Conservation (phyloP, 2,113 vertebrate species). For the Lutjanus erythropterus region DNA sequence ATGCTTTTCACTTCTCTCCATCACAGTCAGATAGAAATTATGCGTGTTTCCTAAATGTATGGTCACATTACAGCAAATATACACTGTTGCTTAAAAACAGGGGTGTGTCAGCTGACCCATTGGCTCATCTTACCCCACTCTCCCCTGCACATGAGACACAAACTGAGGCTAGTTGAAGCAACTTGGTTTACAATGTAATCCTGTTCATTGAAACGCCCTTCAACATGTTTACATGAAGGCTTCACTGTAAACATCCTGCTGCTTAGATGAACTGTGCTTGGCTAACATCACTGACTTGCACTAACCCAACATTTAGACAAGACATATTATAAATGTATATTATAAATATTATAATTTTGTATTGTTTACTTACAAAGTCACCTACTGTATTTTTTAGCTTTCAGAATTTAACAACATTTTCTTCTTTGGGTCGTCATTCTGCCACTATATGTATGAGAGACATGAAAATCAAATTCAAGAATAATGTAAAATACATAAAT, state of each 20-base stretch:
- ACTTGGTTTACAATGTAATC: neutral
- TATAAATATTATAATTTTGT: slow-evolving; percentile 37
- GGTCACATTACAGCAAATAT: too few species aligned
- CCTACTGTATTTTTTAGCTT: slow-evolving; percentile 43
- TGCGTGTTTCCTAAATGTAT: too few species aligned
- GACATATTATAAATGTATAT: slow-evolving; percentile 3
- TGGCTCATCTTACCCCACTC: too few species aligned
- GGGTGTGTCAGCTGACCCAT: too few species aligned
- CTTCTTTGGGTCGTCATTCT: slow-evolving; percentile 17
- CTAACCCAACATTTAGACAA: neutral
- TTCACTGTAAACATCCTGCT: slow-evolving; percentile 22
- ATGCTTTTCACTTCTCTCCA: too few species aligned
- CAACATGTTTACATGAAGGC: slow-evolving; percentile 30
- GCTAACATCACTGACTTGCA: slow-evolving; percentile 26
- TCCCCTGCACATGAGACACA: neutral
- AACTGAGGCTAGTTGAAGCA: neutral
- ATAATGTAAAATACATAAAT: slow-evolving; percentile 54
- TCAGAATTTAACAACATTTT: slow-evolving; percentile 8
- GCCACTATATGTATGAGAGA: slow-evolving; percentile 22
- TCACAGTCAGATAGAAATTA: too few species aligned
- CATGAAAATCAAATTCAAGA: slow-evolving; percentile 22
- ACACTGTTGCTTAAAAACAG: too few species aligned
- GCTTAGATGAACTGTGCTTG: slow-evolving; percentile 11
- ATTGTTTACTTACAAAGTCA: slow-evolving; percentile 36
- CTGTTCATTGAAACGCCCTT: slow-evolving; percentile 16